These are phyloP conservation scores for Reinhardtius hippoglossoides DNA, from an alignment of 2,113 vertebrate species.

Conservation along the genomic window DNA sequence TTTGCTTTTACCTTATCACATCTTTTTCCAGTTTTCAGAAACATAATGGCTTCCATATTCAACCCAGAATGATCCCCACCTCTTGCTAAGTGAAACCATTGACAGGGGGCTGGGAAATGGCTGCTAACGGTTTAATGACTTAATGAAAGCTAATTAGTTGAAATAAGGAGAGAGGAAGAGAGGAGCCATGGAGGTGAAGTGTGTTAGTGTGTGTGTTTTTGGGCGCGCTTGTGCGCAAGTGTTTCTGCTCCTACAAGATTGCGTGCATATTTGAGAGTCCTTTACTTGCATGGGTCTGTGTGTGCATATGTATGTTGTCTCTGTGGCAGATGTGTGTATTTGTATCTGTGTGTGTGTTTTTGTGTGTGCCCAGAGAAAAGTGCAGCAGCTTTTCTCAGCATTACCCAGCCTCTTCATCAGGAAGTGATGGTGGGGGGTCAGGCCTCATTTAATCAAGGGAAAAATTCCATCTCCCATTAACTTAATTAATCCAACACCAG, in stretches of 20 bases:
- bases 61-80: constrained; percentile 1
- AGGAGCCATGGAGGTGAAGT: constrained; percentile 34
- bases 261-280: background rate
- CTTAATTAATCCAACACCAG: constrained; percentile 73
- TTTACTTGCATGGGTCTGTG: background rate
- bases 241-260: constrained; percentile 5
- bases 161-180: constrained; percentile 54
- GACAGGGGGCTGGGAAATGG: constrained; percentile 62
- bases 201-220: constrained; percentile 30
- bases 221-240: background rate
- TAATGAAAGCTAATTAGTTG: constrained; percentile 75
- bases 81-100: constrained; percentile 45
- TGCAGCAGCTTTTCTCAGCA: constrained; percentile 50
- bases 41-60: constrained; percentile 33
- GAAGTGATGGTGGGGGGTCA: constrained; percentile 62
- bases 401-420: constrained; percentile 59
- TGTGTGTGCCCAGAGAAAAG: constrained; percentile 2
- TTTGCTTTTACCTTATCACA: constrained; percentile 6
- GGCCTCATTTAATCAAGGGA: constrained; percentile 79
- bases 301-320: constrained; percentile 16
- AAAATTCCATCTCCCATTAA: constrained; percentile 80
- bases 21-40: constrained; percentile 14
- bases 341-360: constrained; percentile 2
- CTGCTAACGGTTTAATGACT: constrained; percentile 76
- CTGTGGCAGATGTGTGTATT: background rate